Evolutionary conservation across 2,888 invertebrate genomes (phyloP), one percentile per base, ranked within the genome.

Genomic region (Clunio marinus): DNA sequence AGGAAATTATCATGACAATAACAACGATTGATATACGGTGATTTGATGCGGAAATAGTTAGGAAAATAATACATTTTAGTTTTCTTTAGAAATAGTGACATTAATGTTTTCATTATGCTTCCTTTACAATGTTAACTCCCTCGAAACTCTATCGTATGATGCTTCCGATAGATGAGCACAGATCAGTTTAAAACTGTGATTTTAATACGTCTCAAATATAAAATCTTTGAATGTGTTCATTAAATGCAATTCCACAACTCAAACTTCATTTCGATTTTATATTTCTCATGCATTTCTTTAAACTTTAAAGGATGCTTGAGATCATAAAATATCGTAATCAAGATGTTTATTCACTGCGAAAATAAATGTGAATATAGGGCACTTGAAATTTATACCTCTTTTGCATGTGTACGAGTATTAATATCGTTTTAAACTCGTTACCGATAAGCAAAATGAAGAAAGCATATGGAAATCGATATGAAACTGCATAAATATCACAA

Each of bases 321-420:
- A 20, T 37, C 41, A 41, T 41, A 15, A 2, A 37, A 62, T 41
- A 46, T 51, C 45, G 32, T 66, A 55, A 66, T 66, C 66, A 66
- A 66, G 66, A 55, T 66, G 35, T 45, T 66, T 62, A 22, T 55
- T 55, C 66, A 66, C 27, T 15, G 45, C 3, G 4, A 45, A 45
- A 55, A 24, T 22, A n/a, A n/a, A n/a, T 27, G 57, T 25, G 57
- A 27, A 22, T 32, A n/a, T 22, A 20, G 25, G 27, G 28, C 66
- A 51, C 66, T 66, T 51, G 66, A 55, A 55, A 46, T 66, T 66
- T 66, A 66, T 66, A 66, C 66, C 66, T 66, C 55, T 45, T 63
- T 35, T 17, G 55, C 66, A 66, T 51, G 65, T 15, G 13, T 51
- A 10, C 65, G 28, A 28, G 17, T 5, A 66, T 22, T 62, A 20